Evolutionary conservation across 2,797 vertebrate genomes (phyloP), one percentile per base, ranked within the genome.

Genomic region (Sebastes jordani): DNA sequence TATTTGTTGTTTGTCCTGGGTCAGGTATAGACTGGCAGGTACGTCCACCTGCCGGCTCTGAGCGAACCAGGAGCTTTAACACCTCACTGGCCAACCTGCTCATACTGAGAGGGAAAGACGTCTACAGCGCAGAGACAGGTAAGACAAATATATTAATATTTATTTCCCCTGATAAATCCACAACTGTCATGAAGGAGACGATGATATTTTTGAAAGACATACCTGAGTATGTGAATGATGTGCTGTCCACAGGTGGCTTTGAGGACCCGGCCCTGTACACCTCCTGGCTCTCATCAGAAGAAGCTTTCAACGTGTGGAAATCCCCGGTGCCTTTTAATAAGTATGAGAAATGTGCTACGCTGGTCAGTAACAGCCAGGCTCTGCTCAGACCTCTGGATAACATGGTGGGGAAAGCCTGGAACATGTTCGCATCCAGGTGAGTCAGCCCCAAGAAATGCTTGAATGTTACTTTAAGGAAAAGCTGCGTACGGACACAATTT

Each of bases 371-470:
- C 67, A 99, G 97, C 84, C 97, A 99, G 90, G 96, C 96, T 85
- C 92, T 99, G 86, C 94, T 99, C 77, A 95, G 94, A 73, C 97
- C 98, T 23, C 92, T 99, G 46, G 96, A 99, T 74, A 86, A 25
- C 54, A 95, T 97, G 30, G 97, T 99, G 86, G 95, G 96, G 67
- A 99, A 97, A 90, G 99, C 98, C 2, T 99, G 99, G 99, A 98
- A 97, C 78, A 99, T 99, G 99, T 99, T 99, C 91, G 97, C 98
- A n/a, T 98, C 98, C 64, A 98, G 96, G 98, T 99, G 95, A 96
- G 97, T 73, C 34, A 22, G 9, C 22, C 11, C 0, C 0, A 2
- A 49, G 34, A 25, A 55, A 66, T 1, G 5, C 38, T n/a, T 34
- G 16, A 62, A 22, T 56, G 38, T 14, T 9, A 58, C 11, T 55